A percentile compares a stretch with the other conserved stretches of the same genome.
Evolutionary conservation across 1,140 invertebrate genomes (phyloP).

Genomic region (Berghia stephanieae): DNA sequence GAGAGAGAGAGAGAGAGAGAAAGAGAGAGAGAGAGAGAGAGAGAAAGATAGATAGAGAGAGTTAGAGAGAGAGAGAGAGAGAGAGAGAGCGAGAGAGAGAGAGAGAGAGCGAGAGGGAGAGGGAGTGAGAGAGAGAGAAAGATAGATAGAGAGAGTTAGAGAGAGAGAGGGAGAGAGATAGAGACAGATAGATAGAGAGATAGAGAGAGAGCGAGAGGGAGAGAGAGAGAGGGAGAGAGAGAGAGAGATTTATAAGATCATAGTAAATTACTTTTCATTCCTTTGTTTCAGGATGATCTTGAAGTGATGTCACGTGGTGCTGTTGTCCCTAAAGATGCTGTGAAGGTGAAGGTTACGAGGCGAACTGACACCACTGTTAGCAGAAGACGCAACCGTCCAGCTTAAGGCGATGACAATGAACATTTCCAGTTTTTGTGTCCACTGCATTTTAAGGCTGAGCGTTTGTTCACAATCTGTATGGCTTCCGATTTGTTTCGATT

Average conservation of each 20-base stretch:
- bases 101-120: too few species aligned
- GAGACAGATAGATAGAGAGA: too few species aligned
- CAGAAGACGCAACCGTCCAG: neutral
- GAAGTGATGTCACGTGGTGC: slow-evolving; percentile 49
- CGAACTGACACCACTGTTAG: too few species aligned
- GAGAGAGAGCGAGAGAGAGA: too few species aligned
- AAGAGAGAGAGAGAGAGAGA: too few species aligned
- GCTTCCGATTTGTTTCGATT: neutral
- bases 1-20: neutral
- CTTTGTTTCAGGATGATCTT: slow-evolving; percentile 42
- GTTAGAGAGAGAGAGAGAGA: too few species aligned
- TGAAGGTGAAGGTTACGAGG: slow-evolving; percentile 40
- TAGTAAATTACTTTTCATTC: neutral
- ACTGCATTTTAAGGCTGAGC: neutral
- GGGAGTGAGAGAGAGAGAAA: too few species aligned
- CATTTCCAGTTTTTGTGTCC: neutral
- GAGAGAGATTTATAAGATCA: neutral
- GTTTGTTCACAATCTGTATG: neutral
- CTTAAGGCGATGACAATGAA: neutral
- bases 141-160: too few species aligned
- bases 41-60: too few species aligned
- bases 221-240: too few species aligned
- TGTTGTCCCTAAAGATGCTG: slow-evolving; percentile 48
- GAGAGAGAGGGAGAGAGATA: too few species aligned
- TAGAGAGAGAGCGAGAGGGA: too few species aligned